Base-by-base conservation (phyloP, 2,797 vertebrate species). In the Danio albolineatus region DNA sequence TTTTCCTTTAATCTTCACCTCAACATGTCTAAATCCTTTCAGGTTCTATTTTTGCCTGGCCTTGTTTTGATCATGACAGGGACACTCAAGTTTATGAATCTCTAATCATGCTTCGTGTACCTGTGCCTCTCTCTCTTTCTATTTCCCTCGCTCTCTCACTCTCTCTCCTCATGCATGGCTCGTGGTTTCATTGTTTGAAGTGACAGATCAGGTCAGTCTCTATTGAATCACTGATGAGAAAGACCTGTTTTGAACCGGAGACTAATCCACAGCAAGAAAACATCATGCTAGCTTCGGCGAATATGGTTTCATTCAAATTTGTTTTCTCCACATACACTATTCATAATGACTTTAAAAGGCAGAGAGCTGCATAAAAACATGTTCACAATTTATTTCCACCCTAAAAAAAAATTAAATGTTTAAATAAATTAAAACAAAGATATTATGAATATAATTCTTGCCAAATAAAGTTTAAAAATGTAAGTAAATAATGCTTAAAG, bases 1-100 rank as follows among this genome's bases (percentile, higher is more conserved):
- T 81, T 82, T 75, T 44, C 64, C 78, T 85, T 88, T 84, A 85
- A 85, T 84, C 83, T 84, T 84, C 73, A 76, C 57, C 44, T 81
- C 69, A 79, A 43, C 76, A 81, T 84, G 65, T 81, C 77, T 71
- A 77, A 70, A 72, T 79, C 82, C 76, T 81, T 79, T 83, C 76
- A 88, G 51, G 43, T 79, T 76, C 80, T 83, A 81, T 84, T 88
- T 84, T 78, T 60, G 61, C 71, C 78, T 39, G 56, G 67, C 36
- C n/a, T 78, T 85, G 82, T 83, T 86, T 84, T 86, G 80, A 86
- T 84, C 78, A 66, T 81, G 53, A 49, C 73, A 60, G 78, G 38
- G n/a, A 85, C 64, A 75, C 67, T 78, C 62, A 46, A 67, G 70
- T 83, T 83, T 46, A 59, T 86, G 67, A 73, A 87, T 82, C 78